Evolutionary conservation across 2,888 invertebrate genomes (phyloP), one percentile per base, ranked within the genome.

Genomic region (Chrysolina haemoptera): DNA sequence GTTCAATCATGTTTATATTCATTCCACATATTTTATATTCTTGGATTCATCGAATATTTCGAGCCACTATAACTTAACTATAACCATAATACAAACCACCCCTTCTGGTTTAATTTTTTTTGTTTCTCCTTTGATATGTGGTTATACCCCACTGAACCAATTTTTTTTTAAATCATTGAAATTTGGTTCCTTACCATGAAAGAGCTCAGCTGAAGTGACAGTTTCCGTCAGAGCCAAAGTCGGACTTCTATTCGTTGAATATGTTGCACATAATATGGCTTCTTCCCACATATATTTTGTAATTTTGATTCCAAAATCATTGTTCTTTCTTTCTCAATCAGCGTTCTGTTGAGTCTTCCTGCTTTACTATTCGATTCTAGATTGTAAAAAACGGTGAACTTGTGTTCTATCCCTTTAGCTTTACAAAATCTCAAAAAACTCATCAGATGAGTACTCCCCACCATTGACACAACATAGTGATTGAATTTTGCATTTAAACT

Each of bases 51-150:
- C 20, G 22, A 59, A 59, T 59, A 59, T 18, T 59, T n/a, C n/a
- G n/a, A n/a, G n/a, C n/a, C n/a, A n/a, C n/a, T n/a, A n/a, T n/a
- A n/a, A n/a, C n/a, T n/a, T n/a, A n/a, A n/a, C n/a, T n/a, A n/a
- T n/a, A n/a, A 59, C 59, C 59, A 59, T 59, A 11, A 59, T 59
- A 59, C 22, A 6, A 59, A 11, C 22, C 20, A 16, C 6, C 59
- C 59, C 20, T 20, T 59, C n/a, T 59, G 59, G 59, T 16, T 59
- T 20, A 59, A 59, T 18, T 59, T 59, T 59, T 59, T 59, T 53
- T 53, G 53, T 59, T 59, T 59, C 20, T 59, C 59, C 20, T 59
- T 59, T 4, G 59, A 20, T 59, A 59, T 59, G 59, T 59, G 59
- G 20, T 59, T 59, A 20, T 59, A 59, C 5, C 6, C 59, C 4